phyloP scores from a whole-genome alignment of 2,888 invertebrate species.

The Folsomia manolachei region DNA sequence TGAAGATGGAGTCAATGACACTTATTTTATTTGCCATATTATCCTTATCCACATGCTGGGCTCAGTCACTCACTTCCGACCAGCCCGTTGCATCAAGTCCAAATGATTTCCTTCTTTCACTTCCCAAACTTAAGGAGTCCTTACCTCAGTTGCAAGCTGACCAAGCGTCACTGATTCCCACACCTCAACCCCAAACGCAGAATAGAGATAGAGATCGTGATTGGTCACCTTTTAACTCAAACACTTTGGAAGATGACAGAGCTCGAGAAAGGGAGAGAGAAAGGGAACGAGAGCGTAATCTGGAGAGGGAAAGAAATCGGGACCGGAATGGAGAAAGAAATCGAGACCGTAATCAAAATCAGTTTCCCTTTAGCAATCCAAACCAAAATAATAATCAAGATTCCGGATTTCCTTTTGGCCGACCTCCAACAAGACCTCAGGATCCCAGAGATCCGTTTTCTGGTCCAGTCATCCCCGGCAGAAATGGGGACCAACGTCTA shows the following conservation, averaged over 20 bases:
- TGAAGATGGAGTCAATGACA: background rate
- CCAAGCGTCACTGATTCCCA: background rate
- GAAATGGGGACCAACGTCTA: slow-evolving; percentile 23
- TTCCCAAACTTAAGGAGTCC: background rate
- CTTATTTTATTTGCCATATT: background rate
- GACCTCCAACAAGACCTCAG: slow-evolving; percentile 34
- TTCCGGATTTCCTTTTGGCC: slow-evolving; percentile 30
- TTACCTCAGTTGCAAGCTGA: background rate
- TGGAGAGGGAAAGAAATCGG: background rate
- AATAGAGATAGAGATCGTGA: slow-evolving; percentile 27
- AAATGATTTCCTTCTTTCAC: background rate
- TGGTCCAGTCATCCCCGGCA: slow-evolving; percentile 27
- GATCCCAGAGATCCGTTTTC: slow-evolving; percentile 35
- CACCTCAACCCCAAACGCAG: slow-evolving; percentile 39
- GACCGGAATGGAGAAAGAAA: slow-evolving; percentile 9
- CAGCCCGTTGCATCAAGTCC: background rate
- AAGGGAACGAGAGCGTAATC: slow-evolving; percentile 11
- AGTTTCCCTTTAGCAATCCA: slow-evolving; percentile 9
- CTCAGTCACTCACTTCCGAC: background rate
- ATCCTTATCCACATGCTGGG: background rate
- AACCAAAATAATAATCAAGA: slow-evolving; percentile 20
- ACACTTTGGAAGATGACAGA: slow-evolving; percentile 37
- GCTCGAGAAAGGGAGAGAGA: slow-evolving; percentile 34
- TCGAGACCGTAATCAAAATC: slow-evolving; percentile 22
- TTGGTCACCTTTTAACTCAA: slow-evolving; percentile 38